These are phyloP conservation scores for Taenioides sp. DNA, from an alignment of 2,797 vertebrate species.

Conservation along the genomic window DNA sequence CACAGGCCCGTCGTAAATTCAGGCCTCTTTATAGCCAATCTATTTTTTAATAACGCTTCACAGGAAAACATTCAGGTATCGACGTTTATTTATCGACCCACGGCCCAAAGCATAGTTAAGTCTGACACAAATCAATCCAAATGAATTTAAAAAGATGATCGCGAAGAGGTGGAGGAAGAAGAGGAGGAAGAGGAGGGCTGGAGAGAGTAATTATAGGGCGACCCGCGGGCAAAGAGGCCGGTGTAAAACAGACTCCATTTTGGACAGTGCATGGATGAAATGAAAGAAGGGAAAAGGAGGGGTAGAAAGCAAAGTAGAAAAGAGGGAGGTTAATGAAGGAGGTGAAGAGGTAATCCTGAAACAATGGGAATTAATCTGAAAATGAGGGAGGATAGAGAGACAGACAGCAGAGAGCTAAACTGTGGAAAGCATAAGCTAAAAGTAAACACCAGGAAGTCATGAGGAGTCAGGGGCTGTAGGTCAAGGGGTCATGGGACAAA, in stretches of 20 bases:
- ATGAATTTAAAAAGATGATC: constrained; percentile 92
- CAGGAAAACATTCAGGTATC: constrained; percentile 91
- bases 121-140: constrained; percentile 95
- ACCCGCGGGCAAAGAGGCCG: neutral
- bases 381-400: constrained; percentile 52
- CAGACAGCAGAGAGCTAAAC: constrained; percentile 22
- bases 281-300: neutral
- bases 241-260: neutral
- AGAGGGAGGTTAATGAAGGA: constrained; percentile 76
- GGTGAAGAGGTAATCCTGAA: constrained; percentile 52
- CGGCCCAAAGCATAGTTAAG: constrained; percentile 90
- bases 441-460: too few species aligned
- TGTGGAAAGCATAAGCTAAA: neutral
- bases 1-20: constrained; percentile 79
- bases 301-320: too few species aligned
- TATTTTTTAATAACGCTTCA: constrained; percentile 90
- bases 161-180: constrained; percentile 55
- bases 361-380: constrained; percentile 69
- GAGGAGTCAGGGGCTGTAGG: too few species aligned
- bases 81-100: constrained; percentile 93
- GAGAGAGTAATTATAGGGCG: neutral
- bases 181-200: constrained; percentile 38
- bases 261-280: constrained; percentile 27
- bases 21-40: constrained; percentile 86
- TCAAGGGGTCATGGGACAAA: too few species aligned